Percentiles rank a stretch among this genome's conserved stretches.
These are phyloP conservation scores for Gambusia yucatana DNA, from an alignment of 2,797 vertebrate species.

Conservation along the genomic window DNA sequence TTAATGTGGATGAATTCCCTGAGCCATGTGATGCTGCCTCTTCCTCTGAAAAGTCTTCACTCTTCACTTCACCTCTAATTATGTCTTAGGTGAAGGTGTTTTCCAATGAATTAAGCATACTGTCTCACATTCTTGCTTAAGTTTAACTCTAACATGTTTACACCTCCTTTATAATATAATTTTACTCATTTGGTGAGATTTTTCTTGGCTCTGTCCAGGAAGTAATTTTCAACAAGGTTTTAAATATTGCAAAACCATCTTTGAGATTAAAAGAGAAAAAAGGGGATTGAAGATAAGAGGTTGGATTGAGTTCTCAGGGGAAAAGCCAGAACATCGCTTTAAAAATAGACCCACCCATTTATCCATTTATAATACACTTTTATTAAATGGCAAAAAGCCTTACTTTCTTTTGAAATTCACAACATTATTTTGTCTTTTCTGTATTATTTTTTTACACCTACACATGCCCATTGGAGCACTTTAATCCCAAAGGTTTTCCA, in stretches of 20 bases:
- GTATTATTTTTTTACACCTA: background rate
- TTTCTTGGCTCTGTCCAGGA: background rate
- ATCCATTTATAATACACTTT: constrained; percentile 54
- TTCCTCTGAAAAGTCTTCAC: constrained; percentile 31
- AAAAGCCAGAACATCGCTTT: constrained; percentile 35
- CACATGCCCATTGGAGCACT: constrained; percentile 16
- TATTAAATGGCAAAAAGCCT: constrained; percentile 20
- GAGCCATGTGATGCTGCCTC: constrained; percentile 34
- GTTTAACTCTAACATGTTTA: background rate
- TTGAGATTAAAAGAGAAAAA: constrained; percentile 1
- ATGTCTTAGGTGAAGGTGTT: constrained; percentile 12
- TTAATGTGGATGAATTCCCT: constrained; percentile 45
- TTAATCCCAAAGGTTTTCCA: constrained; percentile 54
- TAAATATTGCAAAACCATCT: constrained; percentile 14
- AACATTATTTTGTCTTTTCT: constrained; percentile 7
- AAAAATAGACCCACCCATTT: constrained; percentile 62
- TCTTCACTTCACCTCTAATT: constrained; percentile 11
- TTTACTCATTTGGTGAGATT: background rate
- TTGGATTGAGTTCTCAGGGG: constrained; percentile 10
- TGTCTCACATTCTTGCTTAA: background rate
- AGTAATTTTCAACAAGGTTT: background rate
- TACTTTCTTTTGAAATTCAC: constrained; percentile 17
- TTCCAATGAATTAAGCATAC: constrained; percentile 15
- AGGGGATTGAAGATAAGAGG: background rate
- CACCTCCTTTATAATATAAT: background rate